Conservation (phyloP, 2,113 vertebrate genomes). For the Melanostigma gelatinosum region DNA sequence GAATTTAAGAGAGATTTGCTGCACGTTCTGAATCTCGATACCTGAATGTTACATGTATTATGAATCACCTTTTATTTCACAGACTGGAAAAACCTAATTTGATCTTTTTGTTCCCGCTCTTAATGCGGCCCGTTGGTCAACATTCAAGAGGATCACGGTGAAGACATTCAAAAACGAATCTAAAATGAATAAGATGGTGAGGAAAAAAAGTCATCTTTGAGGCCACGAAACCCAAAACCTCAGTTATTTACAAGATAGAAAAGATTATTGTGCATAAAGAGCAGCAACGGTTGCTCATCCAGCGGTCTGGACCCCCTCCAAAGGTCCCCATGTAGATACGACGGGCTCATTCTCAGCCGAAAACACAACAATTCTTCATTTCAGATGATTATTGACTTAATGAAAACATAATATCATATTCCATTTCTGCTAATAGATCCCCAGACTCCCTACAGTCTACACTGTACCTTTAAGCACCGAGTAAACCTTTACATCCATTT, state of each 20-base stretch:
- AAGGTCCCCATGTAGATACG: no score
- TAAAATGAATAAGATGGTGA: not conserved
- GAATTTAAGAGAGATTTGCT: slow-evolving; percentile 9
- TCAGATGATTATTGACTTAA: not conserved
- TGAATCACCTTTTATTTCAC: not conserved
- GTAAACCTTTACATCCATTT: not conserved
- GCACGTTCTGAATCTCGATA: not conserved
- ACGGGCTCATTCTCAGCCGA: not conserved
- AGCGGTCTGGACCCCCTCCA: not conserved
- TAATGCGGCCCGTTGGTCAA: not conserved
- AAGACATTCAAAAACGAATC: not conserved
- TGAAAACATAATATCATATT: not conserved
- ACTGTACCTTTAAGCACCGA: not conserved
- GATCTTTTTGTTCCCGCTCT: no score
- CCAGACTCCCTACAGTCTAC: not conserved
- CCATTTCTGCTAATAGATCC: not conserved
- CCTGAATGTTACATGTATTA: not conserved
- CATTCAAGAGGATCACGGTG: not conserved
- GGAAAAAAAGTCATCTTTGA: not conserved
- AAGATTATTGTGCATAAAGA: not conserved
- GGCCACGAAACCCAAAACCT: not conserved
- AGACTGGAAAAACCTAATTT: not conserved
- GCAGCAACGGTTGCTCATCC: not conserved
- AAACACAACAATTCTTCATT: not conserved
- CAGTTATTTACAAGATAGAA: not conserved